Evolutionary conservation across 1,140 invertebrate species (phyloP).

Genomic region (Eupeodes corollae): DNA sequence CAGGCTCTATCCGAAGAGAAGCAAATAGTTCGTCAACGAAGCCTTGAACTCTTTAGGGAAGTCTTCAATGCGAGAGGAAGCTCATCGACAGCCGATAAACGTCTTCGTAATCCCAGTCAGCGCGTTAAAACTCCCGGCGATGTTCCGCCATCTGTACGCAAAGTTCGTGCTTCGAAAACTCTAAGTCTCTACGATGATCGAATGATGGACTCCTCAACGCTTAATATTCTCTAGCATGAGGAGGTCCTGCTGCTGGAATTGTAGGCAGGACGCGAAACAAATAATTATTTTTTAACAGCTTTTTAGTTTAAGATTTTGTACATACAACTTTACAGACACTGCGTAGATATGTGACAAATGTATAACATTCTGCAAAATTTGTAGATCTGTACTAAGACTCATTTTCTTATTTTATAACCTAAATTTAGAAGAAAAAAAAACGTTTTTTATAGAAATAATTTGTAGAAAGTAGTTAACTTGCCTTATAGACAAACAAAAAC

Average conservation of each 20-base stretch:
- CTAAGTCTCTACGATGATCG: conserved; percentile 78
- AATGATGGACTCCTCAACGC: conserved; percentile 57
- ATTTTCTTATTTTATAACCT: too few species aligned
- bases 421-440: too few species aligned
- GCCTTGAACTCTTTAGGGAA: conserved; percentile 57
- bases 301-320: too few species aligned
- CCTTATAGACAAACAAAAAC: too few species aligned
- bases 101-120: conserved; percentile 58
- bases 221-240: conserved; percentile 37
- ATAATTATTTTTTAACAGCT: too few species aligned
- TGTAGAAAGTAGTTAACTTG: too few species aligned
- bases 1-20: conserved; percentile 2
- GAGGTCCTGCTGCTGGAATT: conserved; percentile 37
- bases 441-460: too few species aligned
- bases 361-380: too few species aligned
- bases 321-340: too few species aligned
- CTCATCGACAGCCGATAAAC: conserved; percentile 31
- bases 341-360: too few species aligned
- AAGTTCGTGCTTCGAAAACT: conserved; percentile 48
- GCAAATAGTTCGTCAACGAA: conserved; percentile 42
- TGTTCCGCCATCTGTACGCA: conserved; percentile 60
- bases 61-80: conserved; percentile 46
- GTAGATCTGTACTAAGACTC: too few species aligned
- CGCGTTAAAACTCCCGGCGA: conserved; percentile 73
- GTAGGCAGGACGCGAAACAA: conserved; percentile 9